Evolutionary conservation across 2,888 invertebrate genomes (phyloP), one percentile per base, ranked within the genome.

Genomic region (Drepanosiphum platanoidis): DNA sequence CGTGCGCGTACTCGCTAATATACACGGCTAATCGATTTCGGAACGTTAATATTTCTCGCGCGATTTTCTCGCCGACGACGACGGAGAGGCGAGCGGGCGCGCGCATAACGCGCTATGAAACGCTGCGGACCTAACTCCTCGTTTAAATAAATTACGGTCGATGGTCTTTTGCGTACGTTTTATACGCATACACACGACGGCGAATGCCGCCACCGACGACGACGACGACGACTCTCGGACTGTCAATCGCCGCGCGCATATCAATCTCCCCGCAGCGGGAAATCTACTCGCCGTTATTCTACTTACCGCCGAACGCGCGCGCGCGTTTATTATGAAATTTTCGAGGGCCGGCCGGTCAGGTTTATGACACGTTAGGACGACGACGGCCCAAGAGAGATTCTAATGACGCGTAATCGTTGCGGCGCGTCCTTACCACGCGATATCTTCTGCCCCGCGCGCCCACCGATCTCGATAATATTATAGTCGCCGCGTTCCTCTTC

Each of bases 111-210:
- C 9, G 0, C 9, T 22, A 61, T 61, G 9, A 22, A 7, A n/a
- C 2, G 5, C n/a, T n/a, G 22, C 7, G 58, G 58, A 58, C 22
- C 2, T 42, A 71, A 74, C n/a, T 58, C 34, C 13, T 58, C 34
- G 18, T 74, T 75, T 34, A 74, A 74, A 74, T 74, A 52, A 72
- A 72, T 72, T 30, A 42, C 18, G 42, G 18, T 46, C 27, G 61
- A n/a, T 18, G 58, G 8, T 52, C 52, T 15, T 52, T 52, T 52
- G 52, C 7, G 42, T 42, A 42, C 13, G 42, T 42, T n/a, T n/a
- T 8, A 42, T 42, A 42, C 46, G 46, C n/a, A n/a, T n/a, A n/a
- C 42, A 42, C 42, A 42, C 42, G 42, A 42, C 42, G 39, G 7
- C 18, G 46, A 15, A 9, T 15, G 46, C 13, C 46, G 46, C 46